Base-by-base conservation (phyloP, 2,113 vertebrate species). In the Dipodomys merriami region DNA sequence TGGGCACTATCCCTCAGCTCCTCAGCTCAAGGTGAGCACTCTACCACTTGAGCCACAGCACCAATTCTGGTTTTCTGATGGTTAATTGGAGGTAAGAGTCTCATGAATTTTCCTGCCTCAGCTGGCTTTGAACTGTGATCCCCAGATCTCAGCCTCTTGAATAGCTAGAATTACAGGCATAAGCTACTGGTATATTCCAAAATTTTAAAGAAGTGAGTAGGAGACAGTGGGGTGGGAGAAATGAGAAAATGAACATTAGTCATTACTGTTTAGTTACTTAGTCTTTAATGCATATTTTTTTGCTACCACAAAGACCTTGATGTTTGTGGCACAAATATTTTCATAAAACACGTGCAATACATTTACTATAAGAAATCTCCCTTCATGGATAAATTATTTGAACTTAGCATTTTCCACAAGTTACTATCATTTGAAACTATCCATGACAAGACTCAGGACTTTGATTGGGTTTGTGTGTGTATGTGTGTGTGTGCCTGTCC, bases 371-470 rank as follows among this genome's bases (percentile, higher is more conserved):
- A 67, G 69, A 77, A 85, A 33, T 72, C 20, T 93, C 29, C 13
- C n/a, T 78, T 35, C 23, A 68, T 46, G 65, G 23, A 78, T 68
- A 46, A 86, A 71, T 74, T 62, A 80, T 27, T 20, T 1, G 18
- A 62, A 49, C 8, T 76, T 83, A 78, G n/a, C 20, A 67, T 67
- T 83, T 91, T 53, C 25, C 60, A 64, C 49, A 49, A 64, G 15
- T 79, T 89, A 39, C 20, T 77, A 15, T 81, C 69, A 78, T 83
- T 93, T 97, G 29, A 78, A 67, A 68, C 49, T 92, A 74, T 73
- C 88, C 87, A 29, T 68, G 68, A n/a, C 39, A 93, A 91, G 7
- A 67, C 33, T 94, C 80, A 49, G 11, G 49, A 49, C 10, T 49
- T 49, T 49, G 49, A 49, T 49, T 49, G 49, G 8, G 49, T 49